Evolutionary conservation across 2,113 vertebrate species (phyloP).

Genomic region (Synodontis membranacea): DNA sequence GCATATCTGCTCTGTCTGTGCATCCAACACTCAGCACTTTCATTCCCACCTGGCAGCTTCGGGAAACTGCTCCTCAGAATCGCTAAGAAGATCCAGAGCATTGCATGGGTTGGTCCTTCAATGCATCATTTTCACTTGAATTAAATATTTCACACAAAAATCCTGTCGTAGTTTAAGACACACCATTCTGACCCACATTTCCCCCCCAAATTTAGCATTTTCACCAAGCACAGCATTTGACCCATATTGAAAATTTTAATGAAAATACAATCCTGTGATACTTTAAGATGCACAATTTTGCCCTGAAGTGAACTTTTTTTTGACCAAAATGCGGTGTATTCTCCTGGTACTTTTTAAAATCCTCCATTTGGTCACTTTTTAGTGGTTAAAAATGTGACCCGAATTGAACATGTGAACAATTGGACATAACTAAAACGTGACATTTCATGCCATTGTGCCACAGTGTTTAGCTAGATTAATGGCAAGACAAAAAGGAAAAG

Average conservation of each 20-base stretch:
- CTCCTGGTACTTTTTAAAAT: too few relatives aligned
- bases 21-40: slow-evolving; percentile 87
- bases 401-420: not conserved
- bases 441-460: not conserved
- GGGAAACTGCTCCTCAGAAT: slow-evolving; percentile 90
- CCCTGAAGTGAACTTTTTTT: not conserved
- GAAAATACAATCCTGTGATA: not conserved
- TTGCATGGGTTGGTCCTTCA: slow-evolving; percentile 85
- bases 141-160: not conserved
- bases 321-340: too few relatives aligned
- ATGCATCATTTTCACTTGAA: not conserved
- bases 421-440: not conserved
- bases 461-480: not conserved
- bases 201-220: too few relatives aligned
- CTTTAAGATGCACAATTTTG: not conserved
- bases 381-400: too few relatives aligned
- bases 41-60: slow-evolving; percentile 82
- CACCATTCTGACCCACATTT: not conserved
- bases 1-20: slow-evolving; percentile 94
- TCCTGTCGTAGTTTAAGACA: not conserved
- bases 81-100: slow-evolving; percentile 81
- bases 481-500: not conserved
- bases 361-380: too few relatives aligned
- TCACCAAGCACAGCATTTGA: too few relatives aligned
- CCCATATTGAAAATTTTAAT: too few relatives aligned